phyloP scores from a whole-genome alignment of 2,113 vertebrate species.

The Actenoides hombroni region DNA sequence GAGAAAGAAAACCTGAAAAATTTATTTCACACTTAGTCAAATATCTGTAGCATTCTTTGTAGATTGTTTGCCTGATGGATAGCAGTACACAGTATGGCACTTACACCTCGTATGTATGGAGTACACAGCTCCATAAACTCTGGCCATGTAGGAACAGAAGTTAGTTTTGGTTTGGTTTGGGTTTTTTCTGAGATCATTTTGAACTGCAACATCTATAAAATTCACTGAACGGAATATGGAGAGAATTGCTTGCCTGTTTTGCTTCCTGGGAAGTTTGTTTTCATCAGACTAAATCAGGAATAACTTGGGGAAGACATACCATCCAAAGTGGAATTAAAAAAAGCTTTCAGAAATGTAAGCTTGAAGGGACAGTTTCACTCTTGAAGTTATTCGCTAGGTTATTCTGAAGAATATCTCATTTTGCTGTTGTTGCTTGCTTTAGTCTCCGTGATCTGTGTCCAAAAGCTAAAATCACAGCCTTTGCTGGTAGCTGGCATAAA shows the following conservation, averaged over 20 bases:
- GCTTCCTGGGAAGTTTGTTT: background rate
- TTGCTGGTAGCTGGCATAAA: background rate
- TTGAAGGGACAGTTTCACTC: background rate
- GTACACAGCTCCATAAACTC: background rate
- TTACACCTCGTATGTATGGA: background rate
- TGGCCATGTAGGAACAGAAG: background rate
- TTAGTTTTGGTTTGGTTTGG: background rate
- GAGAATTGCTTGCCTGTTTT: background rate
- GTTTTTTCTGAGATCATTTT: background rate
- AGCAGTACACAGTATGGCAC: background rate
- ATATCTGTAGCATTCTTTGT: background rate
- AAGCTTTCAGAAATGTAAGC: background rate
- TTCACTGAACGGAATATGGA: background rate
- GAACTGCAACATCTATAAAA: background rate
- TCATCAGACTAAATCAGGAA: background rate
- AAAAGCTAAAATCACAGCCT: background rate
- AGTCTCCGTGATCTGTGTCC: background rate
- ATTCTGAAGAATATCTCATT: background rate
- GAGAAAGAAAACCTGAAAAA: background rate
- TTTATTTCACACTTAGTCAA: background rate
- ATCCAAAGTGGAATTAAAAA: background rate
- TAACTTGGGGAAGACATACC: background rate
- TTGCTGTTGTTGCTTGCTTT: background rate
- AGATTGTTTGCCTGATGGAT: too few species aligned
- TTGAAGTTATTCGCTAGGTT: background rate